Conservation (phyloP, 1,140 invertebrate genomes). For the Drosophila parabipectinata region DNA sequence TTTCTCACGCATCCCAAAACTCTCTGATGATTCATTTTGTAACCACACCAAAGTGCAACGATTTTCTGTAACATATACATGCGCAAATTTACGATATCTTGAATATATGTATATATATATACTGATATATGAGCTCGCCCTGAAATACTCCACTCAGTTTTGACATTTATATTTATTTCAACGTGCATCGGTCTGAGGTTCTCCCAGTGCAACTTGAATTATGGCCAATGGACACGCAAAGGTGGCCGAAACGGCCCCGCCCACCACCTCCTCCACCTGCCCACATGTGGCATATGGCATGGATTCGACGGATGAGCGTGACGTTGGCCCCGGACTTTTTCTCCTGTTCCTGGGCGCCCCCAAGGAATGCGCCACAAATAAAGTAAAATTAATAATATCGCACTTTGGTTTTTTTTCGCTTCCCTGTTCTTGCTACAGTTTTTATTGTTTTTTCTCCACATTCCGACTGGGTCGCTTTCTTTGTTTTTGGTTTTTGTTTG, state of each 20-base stretch:
- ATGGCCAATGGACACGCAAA: slow-evolving; percentile 79
- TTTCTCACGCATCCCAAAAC: slow-evolving; percentile 55
- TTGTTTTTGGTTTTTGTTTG: slow-evolving; percentile 10
- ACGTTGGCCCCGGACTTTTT: slow-evolving; percentile 32
- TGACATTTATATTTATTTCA: slow-evolving; percentile 83
- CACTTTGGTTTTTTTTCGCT: slow-evolving; percentile 40
- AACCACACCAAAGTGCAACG: slow-evolving; percentile 48
- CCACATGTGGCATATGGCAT: slow-evolving; percentile 34
- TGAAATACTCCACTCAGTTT: slow-evolving; percentile 76
- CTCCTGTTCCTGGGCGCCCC: slow-evolving; percentile 16
- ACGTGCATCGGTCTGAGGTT: slow-evolving; percentile 64
- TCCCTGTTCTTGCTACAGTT: slow-evolving; percentile 42
- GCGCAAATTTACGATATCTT: not conserved
- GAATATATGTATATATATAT: slow-evolving; percentile 25
- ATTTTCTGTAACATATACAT: slow-evolving; percentile 23
- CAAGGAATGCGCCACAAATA: slow-evolving; percentile 58
- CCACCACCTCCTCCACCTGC: slow-evolving; percentile 36
- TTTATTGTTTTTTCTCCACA: slow-evolving; percentile 41
- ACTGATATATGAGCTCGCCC: slow-evolving; percentile 48
- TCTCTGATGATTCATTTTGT: slow-evolving; percentile 61
- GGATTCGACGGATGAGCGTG: slow-evolving; percentile 49
- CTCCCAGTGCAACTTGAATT: slow-evolving; percentile 72
- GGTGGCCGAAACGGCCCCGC: slow-evolving; percentile 61
- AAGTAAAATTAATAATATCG: slow-evolving; percentile 70
- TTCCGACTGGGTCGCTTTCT: slow-evolving; percentile 4